Evolutionary conservation across 2,797 vertebrate genomes (phyloP).

Genomic region (Steatocranus sp.): DNA sequence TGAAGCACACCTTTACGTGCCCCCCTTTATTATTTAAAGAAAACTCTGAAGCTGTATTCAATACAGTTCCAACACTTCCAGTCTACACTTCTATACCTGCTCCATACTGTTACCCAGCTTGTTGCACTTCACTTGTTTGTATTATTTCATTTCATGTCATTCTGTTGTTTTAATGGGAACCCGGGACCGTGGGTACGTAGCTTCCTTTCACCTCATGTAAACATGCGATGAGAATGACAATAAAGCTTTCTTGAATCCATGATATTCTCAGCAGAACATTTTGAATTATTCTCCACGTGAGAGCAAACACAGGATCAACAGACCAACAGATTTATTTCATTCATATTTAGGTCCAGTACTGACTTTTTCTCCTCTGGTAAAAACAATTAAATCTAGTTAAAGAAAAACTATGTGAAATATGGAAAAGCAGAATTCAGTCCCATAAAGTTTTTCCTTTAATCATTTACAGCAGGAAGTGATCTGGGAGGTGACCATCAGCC

Average conservation of each 20-base stretch:
- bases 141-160: too few relatives aligned
- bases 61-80: too few relatives aligned
- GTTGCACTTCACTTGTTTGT: too few relatives aligned
- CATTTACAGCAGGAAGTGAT: background rate
- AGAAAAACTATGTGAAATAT: background rate
- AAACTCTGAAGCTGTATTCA: background rate
- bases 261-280: background rate
- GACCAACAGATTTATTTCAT: background rate
- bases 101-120: background rate
- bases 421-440: background rate
- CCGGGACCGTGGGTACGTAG: background rate
- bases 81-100: background rate
- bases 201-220: background rate
- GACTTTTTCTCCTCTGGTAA: background rate
- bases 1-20: background rate
- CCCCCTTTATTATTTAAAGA: rapidly evolving
- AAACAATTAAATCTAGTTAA: background rate
- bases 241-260: background rate
- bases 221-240: background rate
- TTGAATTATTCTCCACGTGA: background rate
- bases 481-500: background rate
- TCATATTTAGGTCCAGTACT: rapidly evolving
- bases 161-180: too few relatives aligned
- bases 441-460: rapidly evolving
- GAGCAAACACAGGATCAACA: background rate